Evolutionary conservation across 2,797 vertebrate genomes (phyloP), one percentile per base, ranked within the genome.

Genomic region (Hafferia zeledoni): DNA sequence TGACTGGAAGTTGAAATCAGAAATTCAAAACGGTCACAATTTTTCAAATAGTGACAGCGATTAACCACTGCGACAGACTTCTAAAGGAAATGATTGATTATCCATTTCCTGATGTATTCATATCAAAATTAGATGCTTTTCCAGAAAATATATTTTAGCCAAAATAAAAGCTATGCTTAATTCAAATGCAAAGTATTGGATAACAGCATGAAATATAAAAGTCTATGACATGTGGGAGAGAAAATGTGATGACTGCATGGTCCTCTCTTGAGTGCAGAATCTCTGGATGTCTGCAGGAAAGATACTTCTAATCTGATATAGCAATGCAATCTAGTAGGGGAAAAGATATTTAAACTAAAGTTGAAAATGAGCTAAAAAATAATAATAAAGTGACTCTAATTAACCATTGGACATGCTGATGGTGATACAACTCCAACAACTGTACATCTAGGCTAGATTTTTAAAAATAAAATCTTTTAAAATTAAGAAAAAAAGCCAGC

Each of bases 1-100:
- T 96, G 83, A 95, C 94, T 96, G 95, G 91, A 96, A 97, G 94
- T 56, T 93, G 94, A 97, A 97, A 95, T 91, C 95, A 96, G 95
- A 94, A 96, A 97, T 96, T 96, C 91, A 94, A 96, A 96, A 95
- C 59, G 82, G 93, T 94, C 92, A 94, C 93, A 93, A 96, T 96
- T 94, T 93, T 96, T 95, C 91, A 94, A 93, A 91, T 72, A 91
- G 82, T 87, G 94, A 96, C 75, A 9, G 92, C 89, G 82, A 96
- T 95, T 96, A 96, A 95, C 96, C 89, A 81, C 94, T 93, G 94
- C 56, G 35, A 94, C 89, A 95, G 93, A 96, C 89, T 94, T 96
- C 91, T 95, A 82, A 95, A 95, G 92, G 95, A 93, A 92, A 92
- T 91, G 95, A 95, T 96, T 91, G 91, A 95, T 96, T 93, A 81